phyloP scores from a whole-genome alignment of 2,888 invertebrate species.

The Ophion ventricosus region DNA sequence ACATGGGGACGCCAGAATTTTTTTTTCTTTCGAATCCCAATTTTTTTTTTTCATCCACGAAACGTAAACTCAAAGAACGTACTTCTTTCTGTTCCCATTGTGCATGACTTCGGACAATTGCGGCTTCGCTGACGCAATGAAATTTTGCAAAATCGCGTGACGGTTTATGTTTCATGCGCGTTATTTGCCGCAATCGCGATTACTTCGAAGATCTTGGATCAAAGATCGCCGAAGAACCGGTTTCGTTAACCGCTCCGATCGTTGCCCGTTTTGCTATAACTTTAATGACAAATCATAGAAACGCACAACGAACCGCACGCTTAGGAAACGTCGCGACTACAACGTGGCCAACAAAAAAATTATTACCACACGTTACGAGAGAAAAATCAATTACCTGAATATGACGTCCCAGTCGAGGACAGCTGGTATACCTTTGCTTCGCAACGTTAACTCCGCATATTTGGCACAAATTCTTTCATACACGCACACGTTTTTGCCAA shows the following conservation, averaged over 20 bases:
- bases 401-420: conserved; percentile 90
- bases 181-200: conserved; percentile 3
- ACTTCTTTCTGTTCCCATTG: background rate
- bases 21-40: background rate
- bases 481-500: conserved; percentile 91
- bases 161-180: background rate
- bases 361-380: background rate
- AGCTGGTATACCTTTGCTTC: conserved; percentile 84
- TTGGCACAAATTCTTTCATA: conserved; percentile 91
- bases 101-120: background rate
- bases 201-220: conserved; percentile 1
- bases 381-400: conserved; percentile 86
- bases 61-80: background rate
- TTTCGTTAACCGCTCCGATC: background rate
- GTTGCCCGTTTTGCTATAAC: background rate
- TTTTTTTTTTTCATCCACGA: background rate
- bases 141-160: conserved; percentile 17
- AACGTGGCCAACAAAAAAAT: conserved; percentile 7
- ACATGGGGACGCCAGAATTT: background rate
- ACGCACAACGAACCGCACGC: conserved; percentile 4
- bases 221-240: conserved; percentile 43
- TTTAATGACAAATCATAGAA: background rate
- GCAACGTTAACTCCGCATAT: conserved; percentile 84
- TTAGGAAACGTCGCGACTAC: conserved; percentile 15
- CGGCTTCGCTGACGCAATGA: background rate